These are phyloP conservation scores for Scolopax rusticola DNA, from an alignment of 2,797 vertebrate genomes.

Conservation along the genomic window DNA sequence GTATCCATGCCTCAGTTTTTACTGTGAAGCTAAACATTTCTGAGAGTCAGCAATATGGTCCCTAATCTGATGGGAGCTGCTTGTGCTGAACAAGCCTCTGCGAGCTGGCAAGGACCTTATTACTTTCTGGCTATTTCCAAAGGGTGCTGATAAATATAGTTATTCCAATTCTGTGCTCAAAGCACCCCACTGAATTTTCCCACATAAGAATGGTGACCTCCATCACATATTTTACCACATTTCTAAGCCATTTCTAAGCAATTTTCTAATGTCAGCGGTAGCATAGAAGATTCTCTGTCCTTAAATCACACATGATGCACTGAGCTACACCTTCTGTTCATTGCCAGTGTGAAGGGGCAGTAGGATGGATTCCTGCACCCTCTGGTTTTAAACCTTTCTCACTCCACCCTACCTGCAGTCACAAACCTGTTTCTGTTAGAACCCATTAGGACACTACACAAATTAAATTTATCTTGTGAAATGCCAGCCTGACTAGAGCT, in stretches of 20 bases:
- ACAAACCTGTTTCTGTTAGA: neutral
- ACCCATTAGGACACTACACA: neutral
- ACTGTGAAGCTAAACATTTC: neutral
- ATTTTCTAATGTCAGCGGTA: neutral
- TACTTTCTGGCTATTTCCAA: neutral
- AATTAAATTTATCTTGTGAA: neutral
- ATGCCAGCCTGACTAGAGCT: neutral
- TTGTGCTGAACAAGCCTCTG: neutral
- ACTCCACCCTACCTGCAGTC: neutral
- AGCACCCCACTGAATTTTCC: neutral
- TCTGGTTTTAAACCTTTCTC: neutral
- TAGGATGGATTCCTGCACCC: neutral
- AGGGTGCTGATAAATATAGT: neutral
- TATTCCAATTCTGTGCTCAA: neutral
- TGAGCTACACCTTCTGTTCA: neutral
- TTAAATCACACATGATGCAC: fast-evolving
- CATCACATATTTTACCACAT: neutral
- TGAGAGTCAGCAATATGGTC: neutral
- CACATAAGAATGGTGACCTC: neutral
- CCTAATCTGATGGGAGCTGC: neutral
- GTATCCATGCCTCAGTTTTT: neutral
- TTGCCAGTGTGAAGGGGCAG: neutral
- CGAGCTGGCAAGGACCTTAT: neutral
- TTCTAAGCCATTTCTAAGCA: neutral
- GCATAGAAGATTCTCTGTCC: neutral